Percentiles rank a stretch among this genome's conserved stretches.
These are phyloP conservation scores for Trachelus iudaicus DNA, from an alignment of 2,888 invertebrate species.

Conservation along the genomic window DNA sequence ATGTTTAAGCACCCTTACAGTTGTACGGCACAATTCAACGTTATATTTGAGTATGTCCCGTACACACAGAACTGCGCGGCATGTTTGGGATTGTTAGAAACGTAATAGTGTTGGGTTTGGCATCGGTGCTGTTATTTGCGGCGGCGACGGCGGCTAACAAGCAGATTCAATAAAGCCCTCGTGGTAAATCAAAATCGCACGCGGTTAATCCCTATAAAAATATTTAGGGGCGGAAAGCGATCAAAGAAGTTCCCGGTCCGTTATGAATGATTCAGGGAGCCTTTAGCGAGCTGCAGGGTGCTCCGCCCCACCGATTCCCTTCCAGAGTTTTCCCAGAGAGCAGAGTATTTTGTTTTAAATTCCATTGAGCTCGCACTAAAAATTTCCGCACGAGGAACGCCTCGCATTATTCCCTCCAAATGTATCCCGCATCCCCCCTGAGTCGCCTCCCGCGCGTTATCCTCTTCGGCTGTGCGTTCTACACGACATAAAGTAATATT, in stretches of 20 bases:
- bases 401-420: neutral
- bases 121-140: neutral
- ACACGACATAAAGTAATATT: neutral
- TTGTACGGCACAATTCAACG: neutral
- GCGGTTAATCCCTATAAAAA: conserved; percentile 1
- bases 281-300: neutral
- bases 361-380: neutral
- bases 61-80: neutral
- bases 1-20: neutral
- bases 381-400: neutral
- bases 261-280: conserved; percentile 2
- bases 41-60: neutral
- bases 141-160: neutral
- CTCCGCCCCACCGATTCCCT: neutral
- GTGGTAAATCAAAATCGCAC: neutral
- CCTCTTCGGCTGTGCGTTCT: neutral
- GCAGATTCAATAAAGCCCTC: neutral
- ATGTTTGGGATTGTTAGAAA: too few relatives aligned
- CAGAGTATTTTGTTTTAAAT: neutral
- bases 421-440: neutral
- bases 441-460: neutral
- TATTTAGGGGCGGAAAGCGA: neutral
- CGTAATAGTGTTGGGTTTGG: neutral
- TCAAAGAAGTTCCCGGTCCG: neutral
- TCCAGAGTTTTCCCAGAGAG: neutral